These are phyloP conservation scores for Anabacerthia variegaticeps DNA, from an alignment of 2,797 vertebrate genomes.

Conservation along the genomic window DNA sequence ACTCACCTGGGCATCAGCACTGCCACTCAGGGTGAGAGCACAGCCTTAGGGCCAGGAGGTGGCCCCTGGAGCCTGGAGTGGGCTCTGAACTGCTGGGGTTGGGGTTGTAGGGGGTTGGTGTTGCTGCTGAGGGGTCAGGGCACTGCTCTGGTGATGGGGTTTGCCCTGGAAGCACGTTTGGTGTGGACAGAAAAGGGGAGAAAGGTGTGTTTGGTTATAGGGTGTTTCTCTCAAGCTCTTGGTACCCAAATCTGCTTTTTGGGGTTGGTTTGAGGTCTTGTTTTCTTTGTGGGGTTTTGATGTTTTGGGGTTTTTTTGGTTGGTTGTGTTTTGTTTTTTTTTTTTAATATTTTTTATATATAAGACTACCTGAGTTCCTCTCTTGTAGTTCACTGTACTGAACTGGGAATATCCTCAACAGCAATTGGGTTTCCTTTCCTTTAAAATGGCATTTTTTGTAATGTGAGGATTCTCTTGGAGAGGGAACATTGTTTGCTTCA, in stretches of 20 bases:
- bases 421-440: neutral
- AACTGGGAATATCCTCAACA: neutral
- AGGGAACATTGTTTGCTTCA: neutral
- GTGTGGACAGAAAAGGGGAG: neutral
- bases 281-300: neutral
- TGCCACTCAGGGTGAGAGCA: constrained; percentile 83
- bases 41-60: neutral
- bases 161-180: neutral
- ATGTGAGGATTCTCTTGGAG: neutral
- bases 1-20: constrained; percentile 91
- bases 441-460: no score
- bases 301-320: neutral
- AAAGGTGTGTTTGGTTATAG: rapidly evolving
- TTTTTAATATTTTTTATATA: neutral
- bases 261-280: neutral
- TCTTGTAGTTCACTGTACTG: neutral
- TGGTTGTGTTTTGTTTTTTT: no score
- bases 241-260: neutral
- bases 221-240: neutral
- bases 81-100: rapidly evolving
- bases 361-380: neutral
- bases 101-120: neutral
- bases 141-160: rapidly evolving
- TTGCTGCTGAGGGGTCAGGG: neutral
- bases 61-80: neutral